These are phyloP conservation scores for Zophobas morio DNA, from an alignment of 1,140 invertebrate genomes.

Conservation along the genomic window DNA sequence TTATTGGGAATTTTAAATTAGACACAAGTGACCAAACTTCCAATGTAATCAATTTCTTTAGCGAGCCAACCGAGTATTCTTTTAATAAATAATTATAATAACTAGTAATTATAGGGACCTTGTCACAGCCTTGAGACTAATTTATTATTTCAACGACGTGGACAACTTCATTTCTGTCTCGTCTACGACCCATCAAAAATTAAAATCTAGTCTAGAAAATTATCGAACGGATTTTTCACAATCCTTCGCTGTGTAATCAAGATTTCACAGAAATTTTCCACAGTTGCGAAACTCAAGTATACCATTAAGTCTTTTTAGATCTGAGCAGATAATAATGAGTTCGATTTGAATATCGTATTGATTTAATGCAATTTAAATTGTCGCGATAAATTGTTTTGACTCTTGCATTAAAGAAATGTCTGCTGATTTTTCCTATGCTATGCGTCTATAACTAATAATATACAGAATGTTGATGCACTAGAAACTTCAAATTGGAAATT, in stretches of 20 bases:
- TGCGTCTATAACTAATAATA: too few relatives aligned
- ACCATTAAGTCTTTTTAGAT: too few relatives aligned
- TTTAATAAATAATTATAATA: conserved; percentile 4
- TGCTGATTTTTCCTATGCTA: too few relatives aligned
- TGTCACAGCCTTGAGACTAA: conserved; percentile 11
- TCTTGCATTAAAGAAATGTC: too few relatives aligned
- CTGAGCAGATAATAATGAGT: too few relatives aligned
- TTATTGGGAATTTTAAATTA: background rate
- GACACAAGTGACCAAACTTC: conserved; percentile 10
- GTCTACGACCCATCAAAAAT: background rate
- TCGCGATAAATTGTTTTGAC: too few relatives aligned
- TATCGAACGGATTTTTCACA: too few relatives aligned
- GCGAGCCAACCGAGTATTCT: background rate
- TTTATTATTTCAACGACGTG: conserved; percentile 8
- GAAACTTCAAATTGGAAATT: background rate
- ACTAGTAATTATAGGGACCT: conserved; percentile 14
- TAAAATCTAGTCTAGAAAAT: background rate
- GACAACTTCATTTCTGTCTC: conserved; percentile 13
- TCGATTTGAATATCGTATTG: too few relatives aligned
- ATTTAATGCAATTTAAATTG: too few relatives aligned
- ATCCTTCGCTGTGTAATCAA: too few relatives aligned
- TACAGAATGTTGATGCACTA: background rate
- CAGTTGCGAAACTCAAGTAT: too few relatives aligned
- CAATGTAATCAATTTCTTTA: conserved; percentile 15
- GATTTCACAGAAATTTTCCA: too few relatives aligned